Evolutionary conservation across 2,797 vertebrate genomes (phyloP), one percentile per base, ranked within the genome.

Genomic region (Arnoldichthys spilopterus): DNA sequence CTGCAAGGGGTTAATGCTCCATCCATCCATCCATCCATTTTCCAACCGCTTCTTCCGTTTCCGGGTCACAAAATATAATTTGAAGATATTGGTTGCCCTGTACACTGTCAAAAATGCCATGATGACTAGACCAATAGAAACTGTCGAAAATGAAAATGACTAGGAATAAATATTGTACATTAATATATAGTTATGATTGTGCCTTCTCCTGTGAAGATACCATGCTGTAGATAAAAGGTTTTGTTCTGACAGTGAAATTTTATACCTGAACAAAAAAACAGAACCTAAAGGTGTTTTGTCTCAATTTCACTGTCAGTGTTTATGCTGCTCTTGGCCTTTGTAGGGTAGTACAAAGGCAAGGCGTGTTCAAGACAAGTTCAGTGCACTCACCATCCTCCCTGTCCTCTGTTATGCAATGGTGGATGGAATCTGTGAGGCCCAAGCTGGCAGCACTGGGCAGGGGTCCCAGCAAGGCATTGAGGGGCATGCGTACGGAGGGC

Each of bases 341-440:
- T 15, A 28, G 24, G 24, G 22, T 2, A 26, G 20, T 53, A n/a
- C 4, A 53, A 58, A 26, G 8, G 22, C n/a, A 58, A 28, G 11
- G 56, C 20, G 30, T 53, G 67, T n/a, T 32, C 16, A 1, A 7
- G 34, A 12, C 28, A 70, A 28, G 4, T 70, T n/a, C 45, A 28
- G 34, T n/a, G 26, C 73, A 93, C 95, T 95, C 88, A 97, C 96
- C 88, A 0, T 91, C 88, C 18, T 92, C 91, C 74, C 91, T 89
- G 43, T 91, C 90, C 0, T 83, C 84, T 0, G 91, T 85, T 66
- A 96, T 94, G 59, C 94, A 94, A 72, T 94, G 91, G 28, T 83
- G 90, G 58, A 96, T 95, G 72, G 94, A 94, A 58, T 96, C 95
- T 0, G 94, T 95, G 83, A 98, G 95, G 81, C 94, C 94, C 75